These are phyloP conservation scores for Sclerodermus sp. DNA, from an alignment of 2,888 invertebrate genomes.

Conservation along the genomic window DNA sequence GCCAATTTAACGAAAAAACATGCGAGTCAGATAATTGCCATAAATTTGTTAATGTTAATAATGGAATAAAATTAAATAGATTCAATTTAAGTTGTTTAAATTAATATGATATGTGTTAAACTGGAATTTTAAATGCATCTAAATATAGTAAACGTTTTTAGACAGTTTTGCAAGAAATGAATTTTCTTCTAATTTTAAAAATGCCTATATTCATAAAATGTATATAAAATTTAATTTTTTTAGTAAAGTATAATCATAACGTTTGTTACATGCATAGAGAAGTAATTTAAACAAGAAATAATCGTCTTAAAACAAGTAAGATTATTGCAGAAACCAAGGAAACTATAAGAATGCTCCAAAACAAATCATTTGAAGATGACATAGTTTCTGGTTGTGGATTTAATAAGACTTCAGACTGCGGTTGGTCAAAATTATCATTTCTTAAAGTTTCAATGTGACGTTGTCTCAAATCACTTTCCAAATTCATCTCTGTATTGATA, in stretches of 20 bases:
- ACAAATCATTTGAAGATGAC: constrained; percentile 58
- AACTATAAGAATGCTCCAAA: constrained; percentile 60
- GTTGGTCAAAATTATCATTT: constrained; percentile 35
- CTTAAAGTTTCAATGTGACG: constrained; percentile 32
- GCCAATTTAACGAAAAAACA: constrained; percentile 10
- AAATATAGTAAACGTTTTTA: neutral
- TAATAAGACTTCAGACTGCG: constrained; percentile 49
- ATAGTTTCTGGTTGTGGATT: constrained; percentile 46
- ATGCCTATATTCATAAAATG: constrained; percentile 33
- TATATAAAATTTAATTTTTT: constrained; percentile 40
- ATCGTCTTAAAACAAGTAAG: constrained; percentile 58
- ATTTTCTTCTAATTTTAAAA: constrained; percentile 26
- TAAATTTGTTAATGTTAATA: no score
- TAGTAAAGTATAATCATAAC: constrained; percentile 27
- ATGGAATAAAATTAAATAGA: no score
- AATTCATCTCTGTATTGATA: constrained; percentile 18
- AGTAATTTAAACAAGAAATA: constrained; percentile 57
- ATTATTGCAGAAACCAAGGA: constrained; percentile 58
- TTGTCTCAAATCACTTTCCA: constrained; percentile 41
- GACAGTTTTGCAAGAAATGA: constrained; percentile 16
- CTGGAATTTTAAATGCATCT: constrained; percentile 17
- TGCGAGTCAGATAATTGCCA: neutral
- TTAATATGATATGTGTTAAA: constrained; percentile 24
- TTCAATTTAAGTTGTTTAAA: no score
- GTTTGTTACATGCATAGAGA: constrained; percentile 15